These are phyloP conservation scores for Pangasius larnaudii DNA, from an alignment of 2,797 vertebrate genomes.

Conservation along the genomic window DNA sequence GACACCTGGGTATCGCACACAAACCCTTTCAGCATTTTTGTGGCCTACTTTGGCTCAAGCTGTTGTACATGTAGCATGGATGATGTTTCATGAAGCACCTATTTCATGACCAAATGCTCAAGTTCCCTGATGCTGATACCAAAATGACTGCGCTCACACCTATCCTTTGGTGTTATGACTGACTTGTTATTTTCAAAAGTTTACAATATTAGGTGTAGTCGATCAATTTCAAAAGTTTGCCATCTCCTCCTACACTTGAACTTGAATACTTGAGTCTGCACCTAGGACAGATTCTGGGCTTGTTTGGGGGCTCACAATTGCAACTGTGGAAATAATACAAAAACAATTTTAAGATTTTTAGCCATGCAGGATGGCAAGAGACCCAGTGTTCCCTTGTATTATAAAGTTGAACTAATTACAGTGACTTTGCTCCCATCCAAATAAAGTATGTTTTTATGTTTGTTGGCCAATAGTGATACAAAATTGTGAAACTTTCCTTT, in stretches of 20 bases:
- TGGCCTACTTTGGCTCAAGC: conserved; percentile 22
- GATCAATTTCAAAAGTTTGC: not conserved
- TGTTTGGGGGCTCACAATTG: not conserved
- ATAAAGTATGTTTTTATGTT: not conserved
- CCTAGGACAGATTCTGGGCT: not conserved
- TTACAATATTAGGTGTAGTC: not conserved
- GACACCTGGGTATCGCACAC: conserved; percentile 22
- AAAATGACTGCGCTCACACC: not conserved
- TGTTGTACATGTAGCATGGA: conserved; percentile 13
- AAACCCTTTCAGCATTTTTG: conserved; percentile 22
- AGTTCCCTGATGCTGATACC: not conserved
- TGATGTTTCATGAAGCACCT: conserved; percentile 17
- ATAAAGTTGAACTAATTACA: not conserved
- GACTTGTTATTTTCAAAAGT: not conserved
- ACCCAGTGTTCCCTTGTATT: not conserved
- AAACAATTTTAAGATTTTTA: not conserved
- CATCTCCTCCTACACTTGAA: not conserved
- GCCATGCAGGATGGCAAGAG: not conserved
- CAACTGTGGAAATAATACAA: not conserved
- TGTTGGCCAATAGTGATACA: not conserved
- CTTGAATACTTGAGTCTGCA: not conserved
- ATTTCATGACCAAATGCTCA: conserved; percentile 8
- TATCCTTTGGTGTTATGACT: not conserved
- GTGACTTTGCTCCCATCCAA: not conserved
- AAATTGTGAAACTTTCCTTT: not conserved